Conservation (phyloP, 1,140 invertebrate species). For the Diuraphis noxia region DNA sequence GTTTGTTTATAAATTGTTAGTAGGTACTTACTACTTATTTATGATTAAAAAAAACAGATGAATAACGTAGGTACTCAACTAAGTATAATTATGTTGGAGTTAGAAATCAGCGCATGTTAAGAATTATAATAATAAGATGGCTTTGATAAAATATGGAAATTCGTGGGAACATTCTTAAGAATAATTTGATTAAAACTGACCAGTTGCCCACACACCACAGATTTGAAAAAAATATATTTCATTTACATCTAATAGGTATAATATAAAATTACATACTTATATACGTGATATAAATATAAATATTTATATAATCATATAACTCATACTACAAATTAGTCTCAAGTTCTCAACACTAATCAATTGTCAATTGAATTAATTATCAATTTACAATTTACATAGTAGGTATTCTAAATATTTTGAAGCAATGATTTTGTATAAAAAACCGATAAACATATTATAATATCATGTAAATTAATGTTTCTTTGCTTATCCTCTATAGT, state of each 20-base stretch:
- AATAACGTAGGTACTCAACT: background rate
- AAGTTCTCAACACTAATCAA: background rate
- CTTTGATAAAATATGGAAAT: conserved; percentile 3
- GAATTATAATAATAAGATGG: background rate
- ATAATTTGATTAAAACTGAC: conserved; percentile 1
- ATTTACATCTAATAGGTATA: background rate
- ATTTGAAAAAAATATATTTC: background rate
- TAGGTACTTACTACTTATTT: background rate
- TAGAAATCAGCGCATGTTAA: background rate
- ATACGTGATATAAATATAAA: background rate
- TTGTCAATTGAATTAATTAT: background rate
- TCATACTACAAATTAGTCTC: background rate
- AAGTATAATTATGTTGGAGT: background rate
- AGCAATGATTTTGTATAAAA: background rate
- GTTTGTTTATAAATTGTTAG: background rate
- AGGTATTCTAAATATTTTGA: background rate
- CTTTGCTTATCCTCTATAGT: too few species aligned
- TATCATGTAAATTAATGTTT: too few species aligned
- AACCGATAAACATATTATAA: too few species aligned
- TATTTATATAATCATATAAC: background rate
- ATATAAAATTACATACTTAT: background rate
- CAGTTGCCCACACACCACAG: background rate
- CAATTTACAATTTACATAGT: background rate
- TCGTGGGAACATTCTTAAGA: background rate
- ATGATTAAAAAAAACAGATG: background rate